Evolutionary conservation across 2,888 invertebrate species (phyloP).

Genomic region (Cistogaster globosa): DNA sequence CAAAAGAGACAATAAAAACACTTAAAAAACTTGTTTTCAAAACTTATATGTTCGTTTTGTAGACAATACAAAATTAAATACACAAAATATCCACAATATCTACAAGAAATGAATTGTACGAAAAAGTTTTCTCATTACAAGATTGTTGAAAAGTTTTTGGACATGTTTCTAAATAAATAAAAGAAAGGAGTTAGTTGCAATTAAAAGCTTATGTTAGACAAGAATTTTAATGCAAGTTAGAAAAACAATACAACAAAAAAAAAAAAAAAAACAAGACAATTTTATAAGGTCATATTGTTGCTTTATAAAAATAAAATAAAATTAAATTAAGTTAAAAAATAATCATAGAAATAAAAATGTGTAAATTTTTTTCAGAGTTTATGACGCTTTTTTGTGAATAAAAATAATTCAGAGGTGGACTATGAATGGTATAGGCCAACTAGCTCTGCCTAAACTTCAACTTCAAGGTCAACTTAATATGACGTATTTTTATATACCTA

Average conservation of each 20-base stretch:
- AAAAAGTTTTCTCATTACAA: conserved; percentile 70
- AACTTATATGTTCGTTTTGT: conserved; percentile 33
- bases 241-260: background rate
- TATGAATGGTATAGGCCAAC: no score
- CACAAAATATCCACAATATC: background rate
- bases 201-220: background rate
- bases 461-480: no score
- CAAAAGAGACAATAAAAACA: background rate
- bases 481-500: no score
- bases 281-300: conserved; percentile 18
- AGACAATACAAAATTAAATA: conserved; percentile 27
- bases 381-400: no score
- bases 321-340: background rate
- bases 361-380: background rate
- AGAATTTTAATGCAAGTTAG: background rate
- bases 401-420: no score
- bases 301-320: background rate
- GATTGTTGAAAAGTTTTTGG: conserved; percentile 63
- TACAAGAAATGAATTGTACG: conserved; percentile 45
- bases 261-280: background rate
- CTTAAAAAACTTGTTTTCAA: conserved; percentile 22
- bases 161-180: conserved; percentile 23
- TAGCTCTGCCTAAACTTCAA: no score
- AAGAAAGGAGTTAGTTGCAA: conserved; percentile 10
- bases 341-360: background rate